Percentiles rank a stretch among this genome's conserved stretches.
These are phyloP conservation scores for Zygogramma bicolorata DNA, from an alignment of 2,888 invertebrate species.

Conservation along the genomic window DNA sequence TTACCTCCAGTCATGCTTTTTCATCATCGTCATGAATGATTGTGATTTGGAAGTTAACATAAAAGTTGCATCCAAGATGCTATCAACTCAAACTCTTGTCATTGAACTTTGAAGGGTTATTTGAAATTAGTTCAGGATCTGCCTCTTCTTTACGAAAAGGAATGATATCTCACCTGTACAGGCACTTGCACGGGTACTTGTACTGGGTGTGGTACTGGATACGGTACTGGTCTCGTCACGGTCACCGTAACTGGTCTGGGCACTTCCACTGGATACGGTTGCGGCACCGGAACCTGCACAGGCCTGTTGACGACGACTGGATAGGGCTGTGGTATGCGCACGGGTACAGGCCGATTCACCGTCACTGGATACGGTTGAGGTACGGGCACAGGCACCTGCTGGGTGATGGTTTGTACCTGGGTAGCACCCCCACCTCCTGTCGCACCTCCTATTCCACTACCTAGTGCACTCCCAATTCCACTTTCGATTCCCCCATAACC, in stretches of 20 bases:
- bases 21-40: too few species aligned
- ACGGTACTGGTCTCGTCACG: constrained; percentile 60
- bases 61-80: too few species aligned
- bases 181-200: constrained; percentile 45
- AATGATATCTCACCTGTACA: constrained; percentile 44
- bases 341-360: constrained; percentile 68
- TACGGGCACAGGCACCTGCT: constrained; percentile 62
- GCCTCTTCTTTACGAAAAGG: too few species aligned
- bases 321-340: constrained; percentile 70
- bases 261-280: constrained; percentile 62
- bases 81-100: too few species aligned
- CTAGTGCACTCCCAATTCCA: neutral
- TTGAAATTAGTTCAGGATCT: too few species aligned
- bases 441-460: constrained; percentile 15
- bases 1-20: too few species aligned
- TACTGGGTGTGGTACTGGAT: constrained; percentile 52
- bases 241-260: constrained; percentile 63
- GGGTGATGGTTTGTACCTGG: constrained; percentile 61
- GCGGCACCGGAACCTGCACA: constrained; percentile 65
- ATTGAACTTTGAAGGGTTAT: too few species aligned
- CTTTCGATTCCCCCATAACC: constrained; percentile 21
- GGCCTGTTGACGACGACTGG: constrained; percentile 69
- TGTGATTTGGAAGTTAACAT: too few species aligned
- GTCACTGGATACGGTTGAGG: constrained; percentile 65
- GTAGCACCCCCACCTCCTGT: constrained; percentile 61